A percentile compares a stretch with the other conserved stretches of the same genome.
phyloP scores from a whole-genome alignment of 2,888 invertebrate species.

The Rapana venosa region DNA sequence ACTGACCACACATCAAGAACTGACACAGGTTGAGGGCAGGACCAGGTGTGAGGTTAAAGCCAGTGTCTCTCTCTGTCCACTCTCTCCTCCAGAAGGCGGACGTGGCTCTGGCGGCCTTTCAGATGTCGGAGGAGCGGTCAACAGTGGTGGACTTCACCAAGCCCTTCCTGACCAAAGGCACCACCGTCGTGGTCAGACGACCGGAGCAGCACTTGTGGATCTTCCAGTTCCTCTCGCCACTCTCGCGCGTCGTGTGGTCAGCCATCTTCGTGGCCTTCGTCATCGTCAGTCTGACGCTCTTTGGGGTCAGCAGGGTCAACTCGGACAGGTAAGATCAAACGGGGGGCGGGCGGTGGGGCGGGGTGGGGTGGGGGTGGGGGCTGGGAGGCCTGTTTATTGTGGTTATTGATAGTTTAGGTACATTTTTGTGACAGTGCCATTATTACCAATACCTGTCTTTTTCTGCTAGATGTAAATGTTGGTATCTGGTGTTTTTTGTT shows the following conservation, averaged over 20 bases:
- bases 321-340: conserved; percentile 58
- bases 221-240: conserved; percentile 96
- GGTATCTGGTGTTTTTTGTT: no score
- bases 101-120: conserved; percentile 95
- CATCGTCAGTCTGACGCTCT: conserved; percentile 66
- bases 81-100: conserved; percentile 89
- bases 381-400: background rate
- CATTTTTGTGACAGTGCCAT: no score
- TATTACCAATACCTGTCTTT: no score
- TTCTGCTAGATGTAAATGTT: no score
- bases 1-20: no score
- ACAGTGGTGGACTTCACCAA: conserved; percentile 97
- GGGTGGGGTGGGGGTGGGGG: background rate
- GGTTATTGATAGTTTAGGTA: no score
- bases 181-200: conserved; percentile 95
- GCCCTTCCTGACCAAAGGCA: conserved; percentile 96
- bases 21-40: no score
- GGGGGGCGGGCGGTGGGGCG: background rate
- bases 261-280: conserved; percentile 71
- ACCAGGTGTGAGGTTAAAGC: no score
- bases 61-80: background rate
- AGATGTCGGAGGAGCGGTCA: conserved; percentile 94
- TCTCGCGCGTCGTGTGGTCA: conserved; percentile 90
- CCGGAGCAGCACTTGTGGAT: conserved; percentile 91
- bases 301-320: conserved; percentile 70